Evolutionary conservation across 2,797 vertebrate genomes (phyloP), one percentile per base, ranked within the genome.

Genomic region (Mormyrops boulengeri): DNA sequence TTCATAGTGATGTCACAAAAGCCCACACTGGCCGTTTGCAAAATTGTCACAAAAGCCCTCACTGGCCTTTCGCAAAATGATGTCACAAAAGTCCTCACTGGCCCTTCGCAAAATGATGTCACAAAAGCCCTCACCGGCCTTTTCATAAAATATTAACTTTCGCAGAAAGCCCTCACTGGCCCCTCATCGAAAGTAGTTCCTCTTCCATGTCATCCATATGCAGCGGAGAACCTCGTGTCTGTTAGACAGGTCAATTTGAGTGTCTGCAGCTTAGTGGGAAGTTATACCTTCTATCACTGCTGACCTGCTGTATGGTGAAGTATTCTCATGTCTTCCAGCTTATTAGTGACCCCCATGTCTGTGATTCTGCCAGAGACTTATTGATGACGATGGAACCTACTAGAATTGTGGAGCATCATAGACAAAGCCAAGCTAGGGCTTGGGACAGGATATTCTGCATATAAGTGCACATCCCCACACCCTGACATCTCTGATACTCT

Each of bases 301-400:
- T 93, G 95, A 92, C 93, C 93, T 92, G 93, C 92, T 92, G 93
- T 94, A 92, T 93, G 94, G 95, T 94, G 94, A 96, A 95, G 96
- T 97, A 95, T 97, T 95, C 95, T 92, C 94, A 93, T 95, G 95
- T 94, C 93, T 91, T 93, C 92, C 91, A 95, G 93, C 94, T 96
- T 96, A 97, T 97, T 96, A 96, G 97, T 97, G 97, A 84, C 89
- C 93, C 92, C 93, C 91, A 94, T 44, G 92, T 95, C 96, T 96
- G 96, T 96, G 96, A 97, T 95, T 94, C 93, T 93, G 93, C 93
- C 93, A 93, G 93, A 94, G 94, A 94, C 94, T 94, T 96, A 95
- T 90, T 90, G 94, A 93, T 49, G 44, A 66, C 11, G 60, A 66
- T 66, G 41, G 19, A 49, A 47, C 80, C 80, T 84, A 34, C 22